phyloP scores from a whole-genome alignment of 2,888 invertebrate genomes.

The Hyppa rectilinea region DNA sequence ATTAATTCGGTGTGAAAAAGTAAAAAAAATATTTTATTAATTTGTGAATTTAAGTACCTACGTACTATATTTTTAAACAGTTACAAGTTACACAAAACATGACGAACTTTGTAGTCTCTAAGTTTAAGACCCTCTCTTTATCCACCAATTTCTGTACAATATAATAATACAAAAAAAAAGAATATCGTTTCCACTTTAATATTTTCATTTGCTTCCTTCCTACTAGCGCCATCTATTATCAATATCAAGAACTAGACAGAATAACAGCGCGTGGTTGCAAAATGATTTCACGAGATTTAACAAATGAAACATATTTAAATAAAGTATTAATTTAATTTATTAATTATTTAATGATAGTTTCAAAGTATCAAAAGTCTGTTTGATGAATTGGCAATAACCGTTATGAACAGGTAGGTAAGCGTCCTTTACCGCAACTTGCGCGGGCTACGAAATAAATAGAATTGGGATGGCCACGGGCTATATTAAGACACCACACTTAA shows the following conservation, averaged over 20 bases:
- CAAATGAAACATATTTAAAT: neutral
- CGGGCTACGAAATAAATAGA: neutral
- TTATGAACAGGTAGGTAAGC: no score
- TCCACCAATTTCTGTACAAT: neutral
- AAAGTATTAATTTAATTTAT: neutral
- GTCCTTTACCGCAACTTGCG: neutral
- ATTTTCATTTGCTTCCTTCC: neutral
- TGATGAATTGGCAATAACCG: neutral
- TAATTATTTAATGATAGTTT: neutral
- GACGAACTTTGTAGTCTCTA: neutral
- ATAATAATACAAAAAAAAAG: neutral
- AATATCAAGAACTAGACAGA: neutral
- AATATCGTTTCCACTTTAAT: neutral
- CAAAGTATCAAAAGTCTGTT: neutral
- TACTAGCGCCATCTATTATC: conserved; percentile 18
- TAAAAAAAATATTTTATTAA: no score
- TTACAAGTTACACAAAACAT: neutral
- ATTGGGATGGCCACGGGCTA: neutral
- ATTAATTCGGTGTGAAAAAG: no score
- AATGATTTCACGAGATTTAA: neutral
- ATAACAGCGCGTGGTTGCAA: no score
- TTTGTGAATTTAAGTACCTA: no score
- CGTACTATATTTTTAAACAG: neutral
- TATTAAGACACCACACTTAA: neutral
- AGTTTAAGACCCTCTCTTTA: no score